Evolutionary conservation across 2,113 vertebrate genomes (phyloP).

Genomic region (Oryzias javanicus): DNA sequence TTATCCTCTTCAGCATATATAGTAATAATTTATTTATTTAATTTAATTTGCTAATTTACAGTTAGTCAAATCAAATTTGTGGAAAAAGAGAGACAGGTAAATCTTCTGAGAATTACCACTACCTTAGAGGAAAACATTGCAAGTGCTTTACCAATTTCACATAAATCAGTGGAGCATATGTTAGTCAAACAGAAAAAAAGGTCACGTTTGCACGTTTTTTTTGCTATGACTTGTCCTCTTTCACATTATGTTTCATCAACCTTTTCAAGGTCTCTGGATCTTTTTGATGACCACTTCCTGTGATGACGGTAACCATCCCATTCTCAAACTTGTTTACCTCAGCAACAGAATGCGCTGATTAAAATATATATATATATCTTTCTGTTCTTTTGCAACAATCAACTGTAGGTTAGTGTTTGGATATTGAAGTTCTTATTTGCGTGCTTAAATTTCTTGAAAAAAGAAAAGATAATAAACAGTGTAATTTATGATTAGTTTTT

Average conservation of each 20-base stretch:
- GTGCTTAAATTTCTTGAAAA: too few relatives aligned
- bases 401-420: neutral
- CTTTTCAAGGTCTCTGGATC: slow-evolving; percentile 32
- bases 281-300: slow-evolving; percentile 54
- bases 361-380: too few relatives aligned
- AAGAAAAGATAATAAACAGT: too few relatives aligned
- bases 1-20: too few relatives aligned
- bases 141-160: slow-evolving; percentile 15
- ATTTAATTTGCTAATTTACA: too few relatives aligned
- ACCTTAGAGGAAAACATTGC: neutral
- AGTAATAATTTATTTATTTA: too few relatives aligned
- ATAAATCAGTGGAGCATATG: slow-evolving; percentile 3
- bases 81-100: neutral
- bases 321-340: neutral
- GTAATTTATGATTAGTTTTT: too few relatives aligned
- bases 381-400: too few relatives aligned
- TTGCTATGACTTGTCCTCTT: slow-evolving; percentile 37
- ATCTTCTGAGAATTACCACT: neutral
- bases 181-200: slow-evolving; percentile 12
- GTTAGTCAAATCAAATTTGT: neutral
- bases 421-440: neutral
- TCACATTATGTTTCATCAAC: neutral
- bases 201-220: slow-evolving; percentile 2
- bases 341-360: neutral
- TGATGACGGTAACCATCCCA: slow-evolving; percentile 1